Evolutionary conservation across 2,113 vertebrate genomes (phyloP).

Genomic region (Pionites leucogaster): DNA sequence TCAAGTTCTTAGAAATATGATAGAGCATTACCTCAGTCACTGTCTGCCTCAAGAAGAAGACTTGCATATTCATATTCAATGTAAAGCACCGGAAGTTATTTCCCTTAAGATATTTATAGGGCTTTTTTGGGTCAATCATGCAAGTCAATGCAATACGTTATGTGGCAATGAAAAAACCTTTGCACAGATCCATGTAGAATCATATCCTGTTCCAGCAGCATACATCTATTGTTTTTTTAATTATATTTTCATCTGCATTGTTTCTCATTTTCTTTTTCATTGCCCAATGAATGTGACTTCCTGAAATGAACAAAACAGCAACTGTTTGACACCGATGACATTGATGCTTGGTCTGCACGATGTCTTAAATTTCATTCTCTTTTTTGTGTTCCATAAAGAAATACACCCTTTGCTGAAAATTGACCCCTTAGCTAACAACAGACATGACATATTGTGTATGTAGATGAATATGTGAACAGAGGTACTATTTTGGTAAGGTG

Average conservation of each 20-base stretch:
- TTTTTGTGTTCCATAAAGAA: background rate
- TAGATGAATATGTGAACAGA: background rate
- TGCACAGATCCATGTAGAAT: background rate
- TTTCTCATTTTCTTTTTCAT: background rate
- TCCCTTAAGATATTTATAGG: background rate
- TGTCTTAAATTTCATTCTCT: background rate
- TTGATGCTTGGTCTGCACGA: background rate
- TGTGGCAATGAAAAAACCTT: background rate
- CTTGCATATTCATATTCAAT: rapidly evolving
- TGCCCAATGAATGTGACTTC: background rate
- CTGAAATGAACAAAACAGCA: background rate
- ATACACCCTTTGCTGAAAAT: background rate
- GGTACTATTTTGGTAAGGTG: background rate
- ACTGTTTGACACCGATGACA: background rate
- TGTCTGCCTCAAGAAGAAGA: background rate
- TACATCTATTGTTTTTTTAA: background rate
- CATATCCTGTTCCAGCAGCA: background rate
- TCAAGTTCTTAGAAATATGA: background rate
- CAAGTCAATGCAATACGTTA: background rate
- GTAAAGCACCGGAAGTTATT: background rate
- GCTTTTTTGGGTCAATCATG: background rate
- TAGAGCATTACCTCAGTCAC: background rate
- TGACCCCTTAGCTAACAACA: background rate
- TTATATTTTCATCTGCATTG: background rate
- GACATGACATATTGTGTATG: background rate